Percentiles rank a stretch among this genome's conserved stretches.
Conservation (phyloP, 1,140 invertebrate species). For the Eumaeus atala region DNA sequence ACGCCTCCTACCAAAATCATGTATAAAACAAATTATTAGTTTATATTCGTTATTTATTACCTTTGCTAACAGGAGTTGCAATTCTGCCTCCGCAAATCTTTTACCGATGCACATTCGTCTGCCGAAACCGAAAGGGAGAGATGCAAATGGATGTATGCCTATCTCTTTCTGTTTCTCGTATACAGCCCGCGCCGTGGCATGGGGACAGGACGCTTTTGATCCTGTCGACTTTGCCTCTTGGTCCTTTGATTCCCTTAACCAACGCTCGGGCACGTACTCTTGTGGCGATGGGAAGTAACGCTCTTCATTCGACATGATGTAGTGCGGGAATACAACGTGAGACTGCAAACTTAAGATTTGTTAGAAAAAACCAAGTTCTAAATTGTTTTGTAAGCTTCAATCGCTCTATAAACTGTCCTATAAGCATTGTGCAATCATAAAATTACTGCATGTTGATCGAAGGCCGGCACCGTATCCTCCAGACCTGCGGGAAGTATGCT, state of each 20-base stretch:
- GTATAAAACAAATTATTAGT: not conserved
- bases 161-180: slow-evolving; percentile 41
- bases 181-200: slow-evolving; percentile 29
- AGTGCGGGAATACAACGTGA: slow-evolving; percentile 87
- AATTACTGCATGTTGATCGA: no score
- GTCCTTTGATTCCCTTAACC: slow-evolving; percentile 73
- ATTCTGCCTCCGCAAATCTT: slow-evolving; percentile 86
- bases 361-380: no score
- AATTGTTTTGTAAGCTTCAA: no score
- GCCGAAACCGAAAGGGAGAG: slow-evolving; percentile 88
- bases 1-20: not conserved
- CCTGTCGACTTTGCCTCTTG: slow-evolving; percentile 11
- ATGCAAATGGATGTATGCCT: slow-evolving; percentile 82
- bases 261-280: slow-evolving; percentile 84
- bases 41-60: slow-evolving; percentile 22
- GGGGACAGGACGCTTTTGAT: slow-evolving; percentile 19
- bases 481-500: no score
- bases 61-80: slow-evolving; percentile 81
- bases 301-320: slow-evolving; percentile 84
- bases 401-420: no score
- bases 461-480: no score
- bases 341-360: slow-evolving; percentile 73
- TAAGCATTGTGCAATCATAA: no score
- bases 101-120: slow-evolving; percentile 87
- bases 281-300: slow-evolving; percentile 79